Conservation (phyloP, 2,797 vertebrate species). For the Periparus ater region DNA sequence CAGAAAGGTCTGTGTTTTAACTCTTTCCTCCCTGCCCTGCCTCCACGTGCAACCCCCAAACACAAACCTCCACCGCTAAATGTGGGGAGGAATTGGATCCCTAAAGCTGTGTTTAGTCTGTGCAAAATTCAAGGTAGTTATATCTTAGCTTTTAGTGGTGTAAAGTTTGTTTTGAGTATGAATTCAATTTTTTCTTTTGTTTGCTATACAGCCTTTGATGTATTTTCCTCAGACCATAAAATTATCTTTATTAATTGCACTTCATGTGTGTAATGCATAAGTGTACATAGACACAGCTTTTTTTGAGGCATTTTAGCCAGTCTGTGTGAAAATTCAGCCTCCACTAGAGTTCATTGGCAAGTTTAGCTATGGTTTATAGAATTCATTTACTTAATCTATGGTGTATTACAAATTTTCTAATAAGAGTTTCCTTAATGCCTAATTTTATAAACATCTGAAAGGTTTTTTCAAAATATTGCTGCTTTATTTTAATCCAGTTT, state of each 20-base stretch:
- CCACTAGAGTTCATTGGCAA: neutral
- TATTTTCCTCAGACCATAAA: neutral
- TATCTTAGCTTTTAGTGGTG: neutral
- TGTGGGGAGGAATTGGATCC: neutral
- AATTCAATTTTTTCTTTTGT: neutral
- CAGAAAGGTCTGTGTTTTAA: neutral
- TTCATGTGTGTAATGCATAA: neutral
- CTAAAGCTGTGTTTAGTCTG: neutral
- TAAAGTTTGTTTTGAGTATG: neutral
- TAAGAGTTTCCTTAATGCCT: neutral
- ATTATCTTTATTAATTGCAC: neutral
- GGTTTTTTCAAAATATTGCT: neutral
- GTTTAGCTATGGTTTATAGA: neutral
- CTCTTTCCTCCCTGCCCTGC: neutral
- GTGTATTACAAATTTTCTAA: neutral
- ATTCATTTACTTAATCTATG: neutral
- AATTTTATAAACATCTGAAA: neutral
- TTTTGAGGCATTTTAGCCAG: neutral
- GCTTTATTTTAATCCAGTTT: neutral
- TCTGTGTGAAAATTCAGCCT: neutral
- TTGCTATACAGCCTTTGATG: neutral
- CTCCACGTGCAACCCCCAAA: neutral
- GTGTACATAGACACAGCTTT: neutral
- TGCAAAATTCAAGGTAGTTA: neutral
- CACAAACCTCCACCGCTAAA: fast-evolving